Percentiles rank a stretch among this genome's conserved stretches.
Evolutionary conservation across 2,888 invertebrate genomes (phyloP).

Genomic region (Eugnorisma glareosa): DNA sequence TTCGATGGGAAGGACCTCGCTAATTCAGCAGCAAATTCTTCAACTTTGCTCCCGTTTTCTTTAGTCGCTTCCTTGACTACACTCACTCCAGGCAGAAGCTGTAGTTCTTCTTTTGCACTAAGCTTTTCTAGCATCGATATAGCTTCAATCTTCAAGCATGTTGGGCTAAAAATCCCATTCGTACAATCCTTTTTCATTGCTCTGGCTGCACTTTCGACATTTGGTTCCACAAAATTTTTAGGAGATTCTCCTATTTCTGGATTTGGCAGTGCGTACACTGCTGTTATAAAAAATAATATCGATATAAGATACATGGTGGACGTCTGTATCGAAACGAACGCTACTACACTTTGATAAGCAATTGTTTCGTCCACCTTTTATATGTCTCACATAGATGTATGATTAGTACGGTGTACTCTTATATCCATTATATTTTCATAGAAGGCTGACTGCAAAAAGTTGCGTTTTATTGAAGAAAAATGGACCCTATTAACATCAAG

Average conservation of each 20-base stretch:
- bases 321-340: constrained; percentile 81
- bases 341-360: constrained; percentile 85
- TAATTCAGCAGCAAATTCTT: constrained; percentile 93
- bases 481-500: constrained; percentile 44
- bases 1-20: constrained; percentile 94
- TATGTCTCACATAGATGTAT: constrained; percentile 87
- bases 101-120: constrained; percentile 83
- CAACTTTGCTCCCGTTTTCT: constrained; percentile 91
- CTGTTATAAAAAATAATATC: constrained; percentile 72
- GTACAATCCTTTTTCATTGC: constrained; percentile 84
- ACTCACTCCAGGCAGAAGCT: constrained; percentile 89
- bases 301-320: constrained; percentile 80
- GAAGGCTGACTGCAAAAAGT: constrained; percentile 87
- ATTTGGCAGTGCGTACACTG: constrained; percentile 79
- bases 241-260: constrained; percentile 75
- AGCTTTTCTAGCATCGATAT: constrained; percentile 85
- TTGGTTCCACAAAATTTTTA: constrained; percentile 74
- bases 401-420: constrained; percentile 82
- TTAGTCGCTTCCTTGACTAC: constrained; percentile 91
- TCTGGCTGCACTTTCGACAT: constrained; percentile 76
- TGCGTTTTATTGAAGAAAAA: constrained; percentile 51
- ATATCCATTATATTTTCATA: constrained; percentile 89
- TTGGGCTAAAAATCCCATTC: constrained; percentile 84
- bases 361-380: constrained; percentile 85
- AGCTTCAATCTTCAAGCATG: constrained; percentile 87